Evolutionary conservation across 2,888 invertebrate genomes (phyloP).

Genomic region (Sthenelais limicola): DNA sequence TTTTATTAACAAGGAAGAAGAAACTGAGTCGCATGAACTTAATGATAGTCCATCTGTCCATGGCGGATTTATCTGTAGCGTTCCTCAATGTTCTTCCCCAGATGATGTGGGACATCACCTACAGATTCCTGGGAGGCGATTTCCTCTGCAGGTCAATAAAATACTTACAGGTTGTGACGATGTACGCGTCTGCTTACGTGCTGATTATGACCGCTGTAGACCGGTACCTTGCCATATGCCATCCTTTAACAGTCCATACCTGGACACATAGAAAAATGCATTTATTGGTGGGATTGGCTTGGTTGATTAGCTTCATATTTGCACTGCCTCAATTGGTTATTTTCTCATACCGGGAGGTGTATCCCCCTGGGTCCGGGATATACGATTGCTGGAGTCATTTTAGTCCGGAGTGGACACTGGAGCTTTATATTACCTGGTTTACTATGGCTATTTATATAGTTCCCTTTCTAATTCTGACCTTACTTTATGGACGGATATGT

Average conservation of each 20-base stretch:
- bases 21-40: slow-evolving; percentile 81
- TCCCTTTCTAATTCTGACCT: slow-evolving; percentile 69
- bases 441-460: slow-evolving; percentile 72
- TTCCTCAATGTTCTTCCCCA: slow-evolving; percentile 82
- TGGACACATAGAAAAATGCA: slow-evolving; percentile 67
- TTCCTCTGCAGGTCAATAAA: slow-evolving; percentile 75
- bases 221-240: slow-evolving; percentile 74
- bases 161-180: slow-evolving; percentile 74
- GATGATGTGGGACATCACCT: slow-evolving; percentile 79
- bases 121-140: slow-evolving; percentile 75
- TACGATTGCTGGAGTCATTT: slow-evolving; percentile 69
- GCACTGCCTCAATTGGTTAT: slow-evolving; percentile 73
- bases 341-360: slow-evolving; percentile 60
- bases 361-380: slow-evolving; percentile 50
- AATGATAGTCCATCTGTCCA: slow-evolving; percentile 81
- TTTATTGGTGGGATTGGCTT: slow-evolving; percentile 73
- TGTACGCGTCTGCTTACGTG: slow-evolving; percentile 70
- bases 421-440: slow-evolving; percentile 70
- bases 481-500: slow-evolving; percentile 71
- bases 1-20: slow-evolving; percentile 77
- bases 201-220: slow-evolving; percentile 72
- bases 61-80: slow-evolving; percentile 81
- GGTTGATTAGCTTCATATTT: slow-evolving; percentile 72
- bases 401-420: slow-evolving; percentile 62
- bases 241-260: slow-evolving; percentile 78